Conservation (phyloP, 2,888 invertebrate genomes). For the Hofmannophila pseudospretella region DNA sequence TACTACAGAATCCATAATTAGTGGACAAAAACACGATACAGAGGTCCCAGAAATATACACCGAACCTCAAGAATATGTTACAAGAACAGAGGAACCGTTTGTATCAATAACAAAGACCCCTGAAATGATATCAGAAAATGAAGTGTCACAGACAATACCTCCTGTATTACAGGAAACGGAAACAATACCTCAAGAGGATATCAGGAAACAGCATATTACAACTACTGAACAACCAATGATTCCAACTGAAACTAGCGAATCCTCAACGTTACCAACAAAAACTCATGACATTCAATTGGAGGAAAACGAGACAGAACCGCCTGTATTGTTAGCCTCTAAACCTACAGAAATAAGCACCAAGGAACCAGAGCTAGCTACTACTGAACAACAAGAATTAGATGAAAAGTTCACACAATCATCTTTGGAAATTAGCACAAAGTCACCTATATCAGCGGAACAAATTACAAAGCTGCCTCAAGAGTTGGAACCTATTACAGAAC, state of each 20-base stretch:
- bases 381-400: constrained; percentile 1
- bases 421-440: constrained; percentile 8
- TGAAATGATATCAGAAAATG: constrained; percentile 1
- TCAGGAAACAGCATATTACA: too few relatives aligned
- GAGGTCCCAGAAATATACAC: constrained; percentile 18
- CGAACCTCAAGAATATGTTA: constrained; percentile 12
- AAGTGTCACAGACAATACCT: constrained; percentile 1
- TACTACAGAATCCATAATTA: constrained; percentile 13
- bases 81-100: constrained; percentile 13
- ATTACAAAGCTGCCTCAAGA: constrained; percentile 1
- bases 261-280: neutral
- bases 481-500: constrained; percentile 15
- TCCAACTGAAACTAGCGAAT: neutral
- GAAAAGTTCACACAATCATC: constrained; percentile 1
- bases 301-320: constrained; percentile 13
- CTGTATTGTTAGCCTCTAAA: constrained; percentile 16
- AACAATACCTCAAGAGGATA: too few relatives aligned
- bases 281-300: neutral
- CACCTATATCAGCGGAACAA: constrained; percentile 3
- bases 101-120: neutral
- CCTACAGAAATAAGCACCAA: constrained; percentile 7
- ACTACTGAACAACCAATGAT: too few relatives aligned
- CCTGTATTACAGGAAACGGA: neutral
- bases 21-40: constrained; percentile 12
- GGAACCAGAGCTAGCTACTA: constrained; percentile 7